Base-by-base conservation (phyloP, 2,113 vertebrate species). In the Podarcis muralis region DNA sequence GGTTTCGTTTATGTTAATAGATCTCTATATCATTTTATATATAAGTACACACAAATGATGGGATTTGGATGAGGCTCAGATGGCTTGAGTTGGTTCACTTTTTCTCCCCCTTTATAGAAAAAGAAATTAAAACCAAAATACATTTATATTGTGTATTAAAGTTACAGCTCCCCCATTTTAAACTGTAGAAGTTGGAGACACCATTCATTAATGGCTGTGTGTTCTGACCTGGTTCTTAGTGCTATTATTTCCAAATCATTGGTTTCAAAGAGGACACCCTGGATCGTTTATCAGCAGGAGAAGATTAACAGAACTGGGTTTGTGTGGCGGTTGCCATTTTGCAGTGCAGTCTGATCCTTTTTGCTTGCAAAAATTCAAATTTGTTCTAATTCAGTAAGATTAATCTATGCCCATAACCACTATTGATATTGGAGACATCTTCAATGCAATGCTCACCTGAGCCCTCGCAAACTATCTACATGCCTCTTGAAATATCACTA, bases 11-110 rank as follows among this genome's bases (percentile, higher is more conserved):
- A 93, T 83, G 74, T 94, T 95, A 97, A 94, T 90, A 93, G 97
- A 97, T 96, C 97, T 91, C 86, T 91, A 94, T 87, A 88, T 88
- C 93, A 92, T 93, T 91, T 23, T 88, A 89, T 91, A 95, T 94
- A 93, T 94, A 97, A 96, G 97, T 97, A 97, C 97, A 97, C 95
- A 95, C 95, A 91, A 62, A 95, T 96, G 97, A 94, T 88, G 86
- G 89, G 69, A 83, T 79, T 89, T 91, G 88, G 92, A 87, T 95
- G 94, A 90, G 91, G 94, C 87, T 90, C 93, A 84, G 88, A 95
- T 95, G 97, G 96, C 95, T 97, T 96, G 90, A 80, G 82, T 92
- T 90, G 88, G 79, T 84, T 91, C 89, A 65, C 40, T 94, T 91
- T 91, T 90, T 91, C 89, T 87, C 87, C 79, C 40, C 93, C 80